Evolutionary conservation across 1,140 invertebrate genomes (phyloP), one percentile per base, ranked within the genome.

Genomic region (Drosophila punjabiensis): DNA sequence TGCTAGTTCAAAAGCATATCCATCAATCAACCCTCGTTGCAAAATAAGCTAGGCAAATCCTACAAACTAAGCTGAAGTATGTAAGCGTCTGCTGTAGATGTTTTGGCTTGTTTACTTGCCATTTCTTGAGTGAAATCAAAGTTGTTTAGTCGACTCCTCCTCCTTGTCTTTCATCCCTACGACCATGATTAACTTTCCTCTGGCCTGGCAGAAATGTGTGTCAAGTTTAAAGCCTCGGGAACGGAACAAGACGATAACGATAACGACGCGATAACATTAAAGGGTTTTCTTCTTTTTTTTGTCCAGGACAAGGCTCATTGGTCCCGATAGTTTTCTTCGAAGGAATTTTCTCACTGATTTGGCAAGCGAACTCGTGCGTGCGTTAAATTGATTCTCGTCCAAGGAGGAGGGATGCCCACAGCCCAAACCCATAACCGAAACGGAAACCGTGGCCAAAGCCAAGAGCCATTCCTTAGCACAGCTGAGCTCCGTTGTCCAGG

Each of bases 331-430:
- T 70, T 78, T 85, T 58, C n/a, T 73, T 48, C 39, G 67, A 58
- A 58, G 67, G 84, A 81, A 81, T 82, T 86, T 81, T 86, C 82
- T 75, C 81, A 85, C 74, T 82, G 85, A 89, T 89, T 88, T 76
- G 69, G 56, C 81, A 64, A 63, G 64, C 35, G 81, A 90, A 85
- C 39, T 79, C 85, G 86, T 76, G 82, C 86, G 85, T 89, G 85
- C 85, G 85, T 85, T 85, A 89, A 89, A 89, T 89, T 89, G 86
- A 89, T 85, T 73, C 53, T 48, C 50, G 59, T 28, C 43, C 53
- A 76, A 33, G 11, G 4, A 61, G 11, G 6, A 6, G 11, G 28
- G 45, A 62, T 71, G 39, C 43, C 50, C 47, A 47, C 47, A 58
- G 45, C 61, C 60, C 45, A 30, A 20, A 53, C 41, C 30, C 50